Conservation (phyloP, 1,140 invertebrate genomes). For the Trichoplusia ni region DNA sequence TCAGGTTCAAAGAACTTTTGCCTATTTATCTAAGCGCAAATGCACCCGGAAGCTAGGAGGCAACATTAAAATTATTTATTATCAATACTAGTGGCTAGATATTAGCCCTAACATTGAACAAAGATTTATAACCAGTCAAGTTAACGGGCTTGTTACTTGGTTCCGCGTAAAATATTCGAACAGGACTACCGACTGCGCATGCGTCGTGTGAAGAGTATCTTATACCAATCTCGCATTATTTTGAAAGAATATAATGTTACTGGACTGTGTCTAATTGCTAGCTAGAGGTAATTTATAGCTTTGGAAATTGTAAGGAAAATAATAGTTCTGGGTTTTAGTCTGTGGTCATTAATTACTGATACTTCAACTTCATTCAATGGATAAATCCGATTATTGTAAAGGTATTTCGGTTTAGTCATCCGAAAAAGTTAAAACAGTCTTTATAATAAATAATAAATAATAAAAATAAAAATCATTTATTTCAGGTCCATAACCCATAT, state of each 20-base stretch:
- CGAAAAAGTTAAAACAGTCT: too few species aligned
- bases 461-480: too few species aligned
- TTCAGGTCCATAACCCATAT: too few species aligned
- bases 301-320: neutral
- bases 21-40: neutral
- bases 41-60: neutral
- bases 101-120: conserved; percentile 2
- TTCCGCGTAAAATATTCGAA: neutral
- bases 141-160: neutral
- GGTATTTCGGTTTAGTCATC: too few species aligned
- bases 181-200: neutral
- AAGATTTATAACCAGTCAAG: neutral
- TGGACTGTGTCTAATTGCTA: neutral
- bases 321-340: neutral
- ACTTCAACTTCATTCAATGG: too few species aligned
- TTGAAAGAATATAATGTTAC: conserved; percentile 20
- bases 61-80: conserved; percentile 4
- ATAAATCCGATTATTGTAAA: too few species aligned
- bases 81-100: conserved; percentile 11
- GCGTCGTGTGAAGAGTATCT: neutral
- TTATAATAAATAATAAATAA: too few species aligned
- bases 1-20: too few species aligned
- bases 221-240: neutral
- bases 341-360: too few species aligned
- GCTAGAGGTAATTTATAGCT: conserved; percentile 9